These are phyloP conservation scores for Paratrypauchen microcephalus DNA, from an alignment of 2,797 vertebrate species.

Conservation along the genomic window DNA sequence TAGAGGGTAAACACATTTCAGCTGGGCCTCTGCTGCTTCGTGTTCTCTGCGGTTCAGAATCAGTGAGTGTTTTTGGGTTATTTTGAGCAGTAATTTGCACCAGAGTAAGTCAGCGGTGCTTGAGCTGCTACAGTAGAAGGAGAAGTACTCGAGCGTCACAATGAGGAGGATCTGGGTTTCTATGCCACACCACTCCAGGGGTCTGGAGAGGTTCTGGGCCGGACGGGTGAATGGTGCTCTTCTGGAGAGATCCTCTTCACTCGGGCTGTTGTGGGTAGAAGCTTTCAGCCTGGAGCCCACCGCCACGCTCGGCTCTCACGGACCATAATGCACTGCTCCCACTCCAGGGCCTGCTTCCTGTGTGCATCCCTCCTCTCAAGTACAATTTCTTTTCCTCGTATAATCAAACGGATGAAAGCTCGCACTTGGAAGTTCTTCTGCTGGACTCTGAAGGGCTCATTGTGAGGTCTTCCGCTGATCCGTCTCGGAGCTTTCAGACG, in stretches of 20 bases:
- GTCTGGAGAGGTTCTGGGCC: constrained; percentile 72
- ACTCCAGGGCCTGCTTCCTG: constrained; percentile 79
- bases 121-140: constrained; percentile 25
- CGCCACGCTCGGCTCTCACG: constrained; percentile 71
- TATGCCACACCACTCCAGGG: constrained; percentile 61
- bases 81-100: neutral
- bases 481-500: constrained; percentile 65
- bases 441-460: constrained; percentile 71
- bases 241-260: constrained; percentile 72
- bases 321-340: constrained; percentile 69
- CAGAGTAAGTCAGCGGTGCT: constrained; percentile 44
- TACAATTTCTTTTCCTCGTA: constrained; percentile 72
- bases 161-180: constrained; percentile 43
- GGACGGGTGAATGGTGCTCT: constrained; percentile 70
- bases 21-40: neutral
- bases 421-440: constrained; percentile 61
- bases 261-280: constrained; percentile 79
- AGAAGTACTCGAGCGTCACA: constrained; percentile 23
- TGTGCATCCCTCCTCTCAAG: constrained; percentile 66
- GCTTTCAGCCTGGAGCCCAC: constrained; percentile 77
- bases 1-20: neutral
- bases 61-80: constrained; percentile 45
- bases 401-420: constrained; percentile 78
- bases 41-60: neutral
- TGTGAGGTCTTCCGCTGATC: constrained; percentile 71